These are phyloP conservation scores for Drosophila paracracens DNA, from an alignment of 2,888 invertebrate species.

Conservation along the genomic window DNA sequence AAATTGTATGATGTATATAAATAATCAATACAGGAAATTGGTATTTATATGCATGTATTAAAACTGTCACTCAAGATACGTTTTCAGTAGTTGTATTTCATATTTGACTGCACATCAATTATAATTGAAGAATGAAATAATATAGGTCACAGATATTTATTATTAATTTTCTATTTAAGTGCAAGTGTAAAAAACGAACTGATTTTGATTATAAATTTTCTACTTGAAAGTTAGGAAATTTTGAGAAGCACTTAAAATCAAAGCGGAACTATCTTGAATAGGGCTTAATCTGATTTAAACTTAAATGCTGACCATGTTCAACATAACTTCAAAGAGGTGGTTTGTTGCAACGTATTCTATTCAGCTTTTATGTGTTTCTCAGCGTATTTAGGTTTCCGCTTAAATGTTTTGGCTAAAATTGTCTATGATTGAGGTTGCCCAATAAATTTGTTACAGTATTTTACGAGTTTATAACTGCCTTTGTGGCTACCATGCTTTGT, in stretches of 20 bases:
- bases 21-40: neutral
- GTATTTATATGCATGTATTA: neutral
- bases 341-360: neutral
- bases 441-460: slow-evolving; percentile 79
- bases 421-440: slow-evolving; percentile 47
- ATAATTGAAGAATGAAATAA: neutral
- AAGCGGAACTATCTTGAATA: neutral
- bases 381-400: slow-evolving; percentile 31
- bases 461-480: slow-evolving; percentile 76
- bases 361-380: neutral
- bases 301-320: neutral
- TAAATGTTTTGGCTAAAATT: neutral
- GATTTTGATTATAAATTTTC: neutral
- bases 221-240: neutral
- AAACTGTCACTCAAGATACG: neutral
- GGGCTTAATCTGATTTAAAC: neutral
- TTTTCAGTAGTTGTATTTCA: neutral
- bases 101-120: neutral
- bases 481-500: slow-evolving; percentile 76
- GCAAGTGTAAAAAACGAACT: neutral
- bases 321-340: neutral
- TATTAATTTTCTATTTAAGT: neutral
- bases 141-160: neutral
- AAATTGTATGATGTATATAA: slow-evolving; percentile 3
- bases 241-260: neutral